Evolutionary conservation across 2,888 invertebrate species (phyloP), one percentile per base, ranked within the genome.

Genomic region (Melikaiella ostensackeni): DNA sequence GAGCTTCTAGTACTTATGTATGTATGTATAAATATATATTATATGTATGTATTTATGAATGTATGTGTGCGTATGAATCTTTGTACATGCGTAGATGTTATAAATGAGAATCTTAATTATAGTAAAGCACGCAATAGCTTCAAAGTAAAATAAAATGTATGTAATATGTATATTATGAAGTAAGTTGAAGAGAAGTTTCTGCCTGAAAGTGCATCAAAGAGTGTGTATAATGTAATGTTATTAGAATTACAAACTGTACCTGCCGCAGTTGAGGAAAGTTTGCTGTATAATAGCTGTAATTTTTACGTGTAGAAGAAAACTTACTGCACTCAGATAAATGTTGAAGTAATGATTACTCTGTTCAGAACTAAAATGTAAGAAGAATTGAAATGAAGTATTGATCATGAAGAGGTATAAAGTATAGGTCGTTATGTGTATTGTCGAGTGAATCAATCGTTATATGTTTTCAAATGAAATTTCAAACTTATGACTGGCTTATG

Each of bases 201-300:
- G 70, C 50, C 70, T 70, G 27, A 30, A 50, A 66, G 27, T 50
- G n/a, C 42, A 50, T 70, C 50, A 50, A 59, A 66, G 27, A 46
- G 13, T 50, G 70, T 33, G 46, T 50, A 46, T 70, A 70, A n/a
- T 70, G 27, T 55, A 50, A 46, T 70, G 46, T 66, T 66, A 70
- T 70, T 70, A 70, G 50, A 30, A 27, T 70, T 30, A 70, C 50
- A n/a, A 70, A 50, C 70, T 70, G 70, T 70, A 55, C 70, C 70
- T 70, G 70, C 70, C 50, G n/a, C 70, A 70, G 70, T 70, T 33
- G 50, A 70, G 13, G 33, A 70, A 70, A 46, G 50, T 70, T 50
- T 70, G 70, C 70, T 70, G 70, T 70, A 70, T 50, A 70, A 55
- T 55, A 33, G 70, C 50, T 66, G 66, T 66, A 24, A 66, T 66